Evolutionary conservation across 2,113 vertebrate species (phyloP), one percentile per base, ranked within the genome.

Genomic region (Pseudorectes ferrugineus): DNA sequence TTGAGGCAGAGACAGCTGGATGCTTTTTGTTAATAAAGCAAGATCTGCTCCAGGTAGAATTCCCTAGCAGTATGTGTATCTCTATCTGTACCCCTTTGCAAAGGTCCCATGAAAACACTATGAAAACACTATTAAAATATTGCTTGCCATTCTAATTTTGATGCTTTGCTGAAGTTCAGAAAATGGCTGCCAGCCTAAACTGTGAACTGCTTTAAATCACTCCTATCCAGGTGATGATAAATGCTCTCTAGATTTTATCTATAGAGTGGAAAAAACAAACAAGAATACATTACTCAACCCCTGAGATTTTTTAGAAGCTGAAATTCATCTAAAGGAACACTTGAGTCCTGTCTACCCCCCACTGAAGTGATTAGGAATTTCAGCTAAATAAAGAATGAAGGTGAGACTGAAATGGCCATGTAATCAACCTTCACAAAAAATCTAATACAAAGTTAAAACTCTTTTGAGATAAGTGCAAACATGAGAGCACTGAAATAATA

Each of bases 351-450:
- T 81, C 94, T 96, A 95, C 94, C 95, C 94, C 93, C 93, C 93
- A 95, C 89, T 85, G 90, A 97, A 96, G 67, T 90, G 88, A 95
- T 95, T 96, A 95, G 78, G 78, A 95, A 93, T 93, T 95, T 95
- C 95, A 93, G 80, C 90, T 96, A 97, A 94, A 88, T 94, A 95
- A 94, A 95, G 95, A 96, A 86, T 73, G 72, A 92, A 95, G 95
- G 92, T 96, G 88, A 96, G 57, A 82, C 93, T 91, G 90, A 95
- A 96, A 96, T 93, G 93, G 71, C 88, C 93, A 89, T 83, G 94
- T 82, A 96, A 96, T 95, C 90, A 96, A 95, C 93, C 85, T 96
- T 73, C 89, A 95, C 76, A 92, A 95, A 95, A 96, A 95, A 91
- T 74, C 77, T 91, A 94, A 92, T 88, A 93, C 92, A 95, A 93